These are phyloP conservation scores for Colinus virginianus DNA, from an alignment of 2,113 vertebrate species.

Conservation along the genomic window DNA sequence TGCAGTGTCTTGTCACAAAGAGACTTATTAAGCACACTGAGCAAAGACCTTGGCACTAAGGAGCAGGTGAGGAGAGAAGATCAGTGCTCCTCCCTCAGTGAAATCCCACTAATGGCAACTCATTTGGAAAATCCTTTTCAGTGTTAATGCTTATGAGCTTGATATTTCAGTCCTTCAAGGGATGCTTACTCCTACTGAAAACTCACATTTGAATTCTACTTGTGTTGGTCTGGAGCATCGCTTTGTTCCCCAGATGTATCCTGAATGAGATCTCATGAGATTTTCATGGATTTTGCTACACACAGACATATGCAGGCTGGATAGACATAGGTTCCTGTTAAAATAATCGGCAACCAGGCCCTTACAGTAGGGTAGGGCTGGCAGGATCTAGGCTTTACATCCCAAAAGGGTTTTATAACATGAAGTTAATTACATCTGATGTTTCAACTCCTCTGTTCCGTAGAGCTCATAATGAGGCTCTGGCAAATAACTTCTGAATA, in stretches of 20 bases:
- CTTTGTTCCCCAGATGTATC: background rate
- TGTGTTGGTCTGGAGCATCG: background rate
- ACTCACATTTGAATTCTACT: background rate
- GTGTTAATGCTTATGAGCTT: background rate
- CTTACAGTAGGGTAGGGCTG: background rate
- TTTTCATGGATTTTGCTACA: background rate
- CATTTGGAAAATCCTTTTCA: background rate
- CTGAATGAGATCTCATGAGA: background rate
- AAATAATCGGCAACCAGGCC: background rate
- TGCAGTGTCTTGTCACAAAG: background rate
- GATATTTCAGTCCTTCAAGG: background rate
- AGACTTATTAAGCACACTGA: background rate
- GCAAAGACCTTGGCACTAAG: background rate
- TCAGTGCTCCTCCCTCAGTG: background rate
- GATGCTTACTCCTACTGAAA: background rate
- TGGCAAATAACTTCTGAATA: slow-evolving; percentile 50
- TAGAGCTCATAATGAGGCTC: slow-evolving; percentile 29
- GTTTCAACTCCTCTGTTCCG: slow-evolving; percentile 25
- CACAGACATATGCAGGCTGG: background rate
- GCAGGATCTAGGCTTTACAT: background rate
- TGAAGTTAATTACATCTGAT: slow-evolving; percentile 51
- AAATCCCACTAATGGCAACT: background rate
- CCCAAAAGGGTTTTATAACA: slow-evolving; percentile 26
- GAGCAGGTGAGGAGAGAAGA: background rate
- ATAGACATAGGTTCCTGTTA: background rate